Base-by-base conservation (phyloP, 2,113 vertebrate genomes). In the Hydrolagus affinis region DNA sequence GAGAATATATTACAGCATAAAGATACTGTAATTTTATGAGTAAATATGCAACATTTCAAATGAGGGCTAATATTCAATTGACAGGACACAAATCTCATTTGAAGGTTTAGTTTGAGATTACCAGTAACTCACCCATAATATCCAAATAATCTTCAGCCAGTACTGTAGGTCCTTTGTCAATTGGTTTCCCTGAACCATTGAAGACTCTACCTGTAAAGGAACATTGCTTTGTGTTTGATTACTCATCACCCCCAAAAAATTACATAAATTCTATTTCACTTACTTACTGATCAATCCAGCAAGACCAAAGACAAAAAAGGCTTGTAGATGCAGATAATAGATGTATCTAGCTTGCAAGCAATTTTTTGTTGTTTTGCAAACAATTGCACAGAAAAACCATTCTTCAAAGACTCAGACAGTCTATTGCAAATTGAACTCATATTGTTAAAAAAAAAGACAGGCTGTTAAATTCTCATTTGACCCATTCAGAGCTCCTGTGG, bases 141-240 rank as follows among this genome's bases (percentile, higher is more conserved):
- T 95, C 94, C 89, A 95, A 88, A 89, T 93, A 95, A 88, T 95
- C 94, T 86, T 95, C 94, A 85, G 94, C 94, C 87, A 95, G 88
- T 17, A 95, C 94, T 6, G 0, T 89, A 73, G 94, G 94, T 1
- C 94, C 94, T 0, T 93, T 91, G 89, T 95, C 94, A n/a, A 95
- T 95, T 56, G 94, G 94, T 86, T 95, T 95, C 14, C 94, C 94
- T 0, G 94, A 95, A 75, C 94, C 94, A 11, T 95, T 95, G 86
- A 95, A 95, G 69, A 95, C 93, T 0, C 94, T 93, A 0, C 94
- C 94, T 94, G 87, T 86, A 89, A 83, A n/a, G 60, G 15, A 83
- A 8, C 28, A 66, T 17, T 66, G 8, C 1, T 83, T 10, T 19
- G 11, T 72, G 70, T 8, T 71, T 71, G n/a, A 80, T 80, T 68